Conservation (phyloP, 2,888 invertebrate species). For the Keiferia lycopersicella region DNA sequence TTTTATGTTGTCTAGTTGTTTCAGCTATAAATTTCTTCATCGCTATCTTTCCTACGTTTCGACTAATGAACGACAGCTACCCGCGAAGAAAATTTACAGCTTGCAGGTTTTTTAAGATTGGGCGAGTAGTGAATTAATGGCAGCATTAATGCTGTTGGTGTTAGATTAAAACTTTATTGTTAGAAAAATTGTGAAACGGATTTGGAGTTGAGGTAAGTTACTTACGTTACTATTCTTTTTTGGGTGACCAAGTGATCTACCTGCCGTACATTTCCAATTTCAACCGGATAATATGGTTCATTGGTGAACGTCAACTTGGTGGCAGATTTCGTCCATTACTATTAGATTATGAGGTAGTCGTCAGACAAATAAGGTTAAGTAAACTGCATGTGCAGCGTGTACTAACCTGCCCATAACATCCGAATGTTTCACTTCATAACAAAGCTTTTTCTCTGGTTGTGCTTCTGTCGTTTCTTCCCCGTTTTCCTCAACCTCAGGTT, state of each 20-base stretch:
- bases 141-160: not conserved
- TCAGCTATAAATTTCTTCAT: conserved; percentile 6
- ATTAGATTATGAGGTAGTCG: too few relatives aligned
- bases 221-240: too few relatives aligned
- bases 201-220: not conserved
- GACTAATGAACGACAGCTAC: conserved; percentile 21
- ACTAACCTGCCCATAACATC: conserved; percentile 82
- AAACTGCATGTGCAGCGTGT: not conserved
- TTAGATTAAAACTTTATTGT: conserved; percentile 2
- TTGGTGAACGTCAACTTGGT: not conserved
- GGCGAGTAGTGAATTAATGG: not conserved
- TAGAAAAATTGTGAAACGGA: not conserved
- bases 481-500: conserved; percentile 39
- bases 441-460: conserved; percentile 82
- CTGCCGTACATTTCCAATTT: too few relatives aligned
- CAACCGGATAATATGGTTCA: too few relatives aligned
- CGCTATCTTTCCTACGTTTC: conserved; percentile 7
- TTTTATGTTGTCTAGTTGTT: conserved; percentile 2
- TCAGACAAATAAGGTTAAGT: too few relatives aligned
- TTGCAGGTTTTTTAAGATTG: not conserved
- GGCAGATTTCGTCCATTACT: not conserved
- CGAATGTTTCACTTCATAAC: conserved; percentile 81
- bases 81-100: conserved; percentile 18
- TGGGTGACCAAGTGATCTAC: too few relatives aligned
- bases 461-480: conserved; percentile 45